These are phyloP conservation scores for Sphenodon punctatus DNA, from an alignment of 2,797 vertebrate species.

Conservation along the genomic window DNA sequence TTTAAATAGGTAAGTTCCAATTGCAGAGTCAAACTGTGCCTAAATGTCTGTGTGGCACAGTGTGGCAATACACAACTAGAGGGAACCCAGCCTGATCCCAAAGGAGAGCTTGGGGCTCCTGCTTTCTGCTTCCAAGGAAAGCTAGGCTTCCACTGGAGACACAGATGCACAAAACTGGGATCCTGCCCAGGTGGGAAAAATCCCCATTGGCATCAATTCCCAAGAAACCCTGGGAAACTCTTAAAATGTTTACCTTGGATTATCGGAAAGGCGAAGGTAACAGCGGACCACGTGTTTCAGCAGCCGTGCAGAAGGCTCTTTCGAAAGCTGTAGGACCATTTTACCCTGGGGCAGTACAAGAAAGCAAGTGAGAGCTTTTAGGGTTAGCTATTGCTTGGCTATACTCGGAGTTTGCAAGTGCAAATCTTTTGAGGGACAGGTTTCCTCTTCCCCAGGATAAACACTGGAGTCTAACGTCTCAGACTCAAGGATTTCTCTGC, in stretches of 20 bases:
- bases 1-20: too few relatives aligned
- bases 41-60: too few relatives aligned
- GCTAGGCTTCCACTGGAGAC: neutral
- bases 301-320: constrained; percentile 94
- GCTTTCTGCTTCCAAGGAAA: neutral
- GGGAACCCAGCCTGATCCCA: neutral
- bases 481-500: too few relatives aligned
- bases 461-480: too few relatives aligned
- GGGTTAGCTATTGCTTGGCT: too few relatives aligned
- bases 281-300: constrained; percentile 97
- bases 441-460: too few relatives aligned
- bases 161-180: neutral
- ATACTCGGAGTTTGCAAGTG: too few relatives aligned
- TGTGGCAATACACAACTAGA: too few relatives aligned
- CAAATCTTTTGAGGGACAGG: too few relatives aligned
- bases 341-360: constrained; percentile 91
- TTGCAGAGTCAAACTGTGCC: neutral
- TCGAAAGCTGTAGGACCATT: constrained; percentile 97
- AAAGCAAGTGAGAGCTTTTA: too few relatives aligned
- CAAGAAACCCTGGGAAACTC: constrained; percentile 23
- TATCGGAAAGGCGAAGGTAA: constrained; percentile 97
- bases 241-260: constrained; percentile 90
- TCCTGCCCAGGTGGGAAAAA: neutral
- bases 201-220: neutral
- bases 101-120: neutral